Conservation (phyloP, 2,113 vertebrate species). For the Poeciliopsis retropinna region DNA sequence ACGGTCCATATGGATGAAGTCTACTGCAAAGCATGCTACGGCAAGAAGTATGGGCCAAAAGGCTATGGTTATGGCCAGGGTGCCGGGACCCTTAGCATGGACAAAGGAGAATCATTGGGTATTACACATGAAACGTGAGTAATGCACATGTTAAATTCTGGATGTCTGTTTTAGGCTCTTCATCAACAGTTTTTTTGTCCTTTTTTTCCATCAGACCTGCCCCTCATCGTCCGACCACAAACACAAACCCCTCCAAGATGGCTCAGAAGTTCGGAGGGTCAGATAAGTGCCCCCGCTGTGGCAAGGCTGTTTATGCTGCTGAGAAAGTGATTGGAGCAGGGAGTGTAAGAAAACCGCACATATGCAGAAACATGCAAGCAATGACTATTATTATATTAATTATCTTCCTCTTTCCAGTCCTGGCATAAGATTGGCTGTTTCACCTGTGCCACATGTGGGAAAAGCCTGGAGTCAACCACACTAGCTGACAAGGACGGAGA, state of each 20-base stretch:
- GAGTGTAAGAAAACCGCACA: slow-evolving; percentile 79
- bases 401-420: slow-evolving; percentile 73
- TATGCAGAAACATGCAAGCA: not conserved
- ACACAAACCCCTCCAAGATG: slow-evolving; percentile 85
- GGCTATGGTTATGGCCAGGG: slow-evolving; percentile 93
- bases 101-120: slow-evolving; percentile 89
- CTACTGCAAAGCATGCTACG: slow-evolving; percentile 93
- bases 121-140: slow-evolving; percentile 89
- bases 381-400: not conserved
- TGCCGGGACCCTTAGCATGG: slow-evolving; percentile 90
- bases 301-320: slow-evolving; percentile 89
- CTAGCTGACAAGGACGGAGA: slow-evolving; percentile 93
- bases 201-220: slow-evolving; percentile 43
- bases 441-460: slow-evolving; percentile 91
- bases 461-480: slow-evolving; percentile 94
- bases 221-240: slow-evolving; percentile 86
- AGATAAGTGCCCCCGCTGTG: slow-evolving; percentile 89
- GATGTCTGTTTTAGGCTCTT: not conserved
- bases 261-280: slow-evolving; percentile 88
- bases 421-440: slow-evolving; percentile 94
- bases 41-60: slow-evolving; percentile 95
- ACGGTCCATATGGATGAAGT: slow-evolving; percentile 91
- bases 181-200: not conserved
- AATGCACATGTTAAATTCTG: not conserved
- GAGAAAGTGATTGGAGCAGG: slow-evolving; percentile 95